Base-by-base conservation (phyloP, 2,113 vertebrate genomes). In the Puntigrus tetrazona region DNA sequence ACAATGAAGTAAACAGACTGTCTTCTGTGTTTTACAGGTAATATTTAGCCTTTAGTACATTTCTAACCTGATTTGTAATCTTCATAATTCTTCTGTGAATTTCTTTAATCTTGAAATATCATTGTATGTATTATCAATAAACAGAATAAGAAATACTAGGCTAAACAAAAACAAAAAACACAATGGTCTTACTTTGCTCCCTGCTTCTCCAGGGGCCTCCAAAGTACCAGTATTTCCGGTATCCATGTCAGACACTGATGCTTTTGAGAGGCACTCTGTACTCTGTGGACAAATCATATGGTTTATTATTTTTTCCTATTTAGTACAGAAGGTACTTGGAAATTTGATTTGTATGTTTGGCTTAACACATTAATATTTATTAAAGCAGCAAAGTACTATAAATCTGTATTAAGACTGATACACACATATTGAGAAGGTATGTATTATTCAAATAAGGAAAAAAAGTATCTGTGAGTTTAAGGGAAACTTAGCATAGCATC, bases 221-320 rank as follows among this genome's bases (percentile, higher is more conserved):
- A 83, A 16, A 52, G 86, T 87, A 20, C 89, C 90, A 36, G 84
- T 85, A 11, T 86, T 86, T 3, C 86, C 90, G 61, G 82, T 93
- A 87, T 96, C 96, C 13, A 93, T 93, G 18, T 97, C 97, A 77
- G 92, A 81, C 43, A 89, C 84, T 13, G 93, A 89, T 1, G 89
- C 89, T 91, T 96, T 97, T 88, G 94, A 94, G 0, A 83, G 41
- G 29, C 92, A 84, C 50, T 88, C 91, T 13, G 81, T 89, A 38
- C 91, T 88, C 93, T 94, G 82, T 31, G 69, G 63, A 78, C 11
- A 34, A 18, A 38, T 1, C 31, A 5, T 27, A 45, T 47, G 36
- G 10, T 22, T 45, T 80, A 18, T 63, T 63, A 47, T 47, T 70
- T 50, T 5, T 27, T 47, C 11, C 1, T 27, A 18, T 45, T 29